Evolutionary conservation across 2,113 vertebrate species (phyloP).

Genomic region (Cyprinus carpio): DNA sequence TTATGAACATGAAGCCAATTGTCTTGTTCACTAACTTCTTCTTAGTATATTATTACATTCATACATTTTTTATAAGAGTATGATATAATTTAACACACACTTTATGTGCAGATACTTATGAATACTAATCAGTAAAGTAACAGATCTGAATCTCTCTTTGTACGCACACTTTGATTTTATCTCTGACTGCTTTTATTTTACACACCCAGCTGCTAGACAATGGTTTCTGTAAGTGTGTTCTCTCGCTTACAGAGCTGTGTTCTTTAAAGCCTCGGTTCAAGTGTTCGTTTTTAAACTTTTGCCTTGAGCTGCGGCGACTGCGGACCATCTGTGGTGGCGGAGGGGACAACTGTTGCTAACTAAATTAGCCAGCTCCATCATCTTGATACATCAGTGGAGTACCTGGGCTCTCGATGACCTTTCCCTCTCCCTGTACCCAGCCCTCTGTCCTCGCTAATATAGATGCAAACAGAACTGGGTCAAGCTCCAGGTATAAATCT

Average conservation of each 20-base stretch:
- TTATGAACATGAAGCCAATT: too few species aligned
- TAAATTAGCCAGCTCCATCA: slow-evolving; percentile 98
- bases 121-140: neutral
- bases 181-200: neutral
- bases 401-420: slow-evolving; percentile 92
- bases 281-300: slow-evolving; percentile 75
- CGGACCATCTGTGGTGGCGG: slow-evolving; percentile 89
- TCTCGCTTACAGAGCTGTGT: slow-evolving; percentile 6
- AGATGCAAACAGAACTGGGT: slow-evolving; percentile 96
- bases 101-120: neutral
- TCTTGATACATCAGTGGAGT: slow-evolving; percentile 89
- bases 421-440: slow-evolving; percentile 89
- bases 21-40: too few species aligned
- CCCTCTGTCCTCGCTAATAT: slow-evolving; percentile 88
- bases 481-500: slow-evolving; percentile 95
- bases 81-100: too few species aligned
- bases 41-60: too few species aligned
- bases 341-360: slow-evolving; percentile 96
- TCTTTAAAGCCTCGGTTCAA: slow-evolving; percentile 42
- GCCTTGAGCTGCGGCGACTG: slow-evolving; percentile 80
- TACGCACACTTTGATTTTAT: neutral
- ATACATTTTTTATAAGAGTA: too few species aligned
- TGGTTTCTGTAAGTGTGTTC: neutral
- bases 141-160: slow-evolving; percentile 1
- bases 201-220: neutral